Conservation (phyloP, 1,140 invertebrate genomes). For the Penaeus indicus region DNA sequence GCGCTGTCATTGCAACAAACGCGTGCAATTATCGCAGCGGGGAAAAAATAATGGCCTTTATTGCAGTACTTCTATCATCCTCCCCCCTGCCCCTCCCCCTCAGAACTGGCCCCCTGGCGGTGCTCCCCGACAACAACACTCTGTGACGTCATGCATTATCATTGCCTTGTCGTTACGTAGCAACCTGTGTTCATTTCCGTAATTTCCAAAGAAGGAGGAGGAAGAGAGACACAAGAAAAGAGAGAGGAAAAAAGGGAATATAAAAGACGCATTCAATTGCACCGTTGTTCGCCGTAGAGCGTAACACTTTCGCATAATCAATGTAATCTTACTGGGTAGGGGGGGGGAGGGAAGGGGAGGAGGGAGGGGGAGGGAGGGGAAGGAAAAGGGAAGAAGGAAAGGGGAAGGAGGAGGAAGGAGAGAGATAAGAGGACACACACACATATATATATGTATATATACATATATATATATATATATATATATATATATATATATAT, state of each 20-base stretch:
- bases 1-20: too few relatives aligned
- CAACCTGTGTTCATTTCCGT: too few relatives aligned
- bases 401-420: neutral
- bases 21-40: too few relatives aligned
- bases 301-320: neutral
- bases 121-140: neutral
- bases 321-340: neutral
- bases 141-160: too few relatives aligned
- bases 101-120: neutral
- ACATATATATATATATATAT: too few relatives aligned
- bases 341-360: too few relatives aligned
- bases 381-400: neutral
- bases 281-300: neutral
- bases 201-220: neutral
- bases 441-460: too few relatives aligned
- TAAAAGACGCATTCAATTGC: neutral
- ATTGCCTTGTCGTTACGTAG: too few relatives aligned
- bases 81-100: conserved; percentile 11
- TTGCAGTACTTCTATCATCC: neutral
- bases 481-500: too few relatives aligned
- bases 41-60: neutral
- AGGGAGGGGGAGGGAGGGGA: neutral
- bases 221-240: neutral
- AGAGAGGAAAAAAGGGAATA: neutral
- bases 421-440: neutral